Evolutionary conservation across 2,113 vertebrate species (phyloP), one percentile per base, ranked within the genome.

Genomic region (Oxyruncus cristatus): DNA sequence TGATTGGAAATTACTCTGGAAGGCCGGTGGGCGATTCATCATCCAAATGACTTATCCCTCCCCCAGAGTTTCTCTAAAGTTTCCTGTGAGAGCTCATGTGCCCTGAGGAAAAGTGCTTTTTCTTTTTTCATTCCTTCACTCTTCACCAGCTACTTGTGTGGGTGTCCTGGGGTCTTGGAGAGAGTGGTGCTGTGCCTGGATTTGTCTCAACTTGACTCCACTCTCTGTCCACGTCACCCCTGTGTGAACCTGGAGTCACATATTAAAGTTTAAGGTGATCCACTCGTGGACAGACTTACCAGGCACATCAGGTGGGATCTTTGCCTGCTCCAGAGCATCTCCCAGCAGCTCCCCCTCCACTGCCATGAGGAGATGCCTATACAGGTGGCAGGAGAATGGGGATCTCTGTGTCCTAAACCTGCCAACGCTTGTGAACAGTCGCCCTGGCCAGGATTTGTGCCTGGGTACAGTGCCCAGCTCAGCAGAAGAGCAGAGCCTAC

Each of bases 31-130:
- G 72, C 7, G 4, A 90, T 95, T 93, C 88, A 85, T 95, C 89
- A 96, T 90, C 63, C 50, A 61, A 70, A 82, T 72, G 81, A 88
- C 84, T 95, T 94, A 62, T 90, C 93, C 93, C 92, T 96, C 93
- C 95, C 93, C 77, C 88, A 53, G 5, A 93, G 90, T 79, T 95
- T 85, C 92, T 94, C 75, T 89, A 27, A 92, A 96, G 85, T 92
- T 96, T 93, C 92, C 92, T 94, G 84, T 85, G 89, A 96, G 88
- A 90, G 82, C 92, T 93, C 85, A 42, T 49, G 58, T 82, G 93
- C 93, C 88, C 90, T 20, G 72, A 94, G 92, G 94, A 94, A 94
- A 94, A 95, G 82, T 56, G 71, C 67, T 95, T 85, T 90, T 94
- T 82, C 85, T 95, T 91, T 85, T 72, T 78, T 93, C 87, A 70